Base-by-base conservation (phyloP, 2,113 vertebrate genomes). In the Rallus limicola region DNA sequence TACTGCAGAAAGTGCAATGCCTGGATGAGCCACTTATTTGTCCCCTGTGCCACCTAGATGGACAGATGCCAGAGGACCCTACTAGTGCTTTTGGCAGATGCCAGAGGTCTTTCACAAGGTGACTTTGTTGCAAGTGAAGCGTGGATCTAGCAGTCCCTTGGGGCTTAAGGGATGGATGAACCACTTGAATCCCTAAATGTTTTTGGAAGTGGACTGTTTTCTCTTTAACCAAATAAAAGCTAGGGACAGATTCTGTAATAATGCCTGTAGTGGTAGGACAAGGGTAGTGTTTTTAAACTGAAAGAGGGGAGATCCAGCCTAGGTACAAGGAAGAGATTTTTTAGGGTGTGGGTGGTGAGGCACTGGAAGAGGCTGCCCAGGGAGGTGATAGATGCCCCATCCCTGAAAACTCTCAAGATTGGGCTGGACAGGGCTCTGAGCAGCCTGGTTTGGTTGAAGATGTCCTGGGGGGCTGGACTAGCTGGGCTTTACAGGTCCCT, bases 341-440 rank as follows among this genome's bases (percentile, higher is more conserved):
- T 56, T 10, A 5, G 3, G 0, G 1, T 6, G 21, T 52, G 21
- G 21, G 8, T 46, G 67, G 17, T 8, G 4, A 52, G 6, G 2
- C 4, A 0, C 31, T 19, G 80, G n/a, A 13, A 8, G n/a, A 50
- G 24, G 60, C 4, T 82, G 38, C 20, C 31, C 62, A 8, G 52
- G 29, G 36, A 7, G 20, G 63, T 14, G 50, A 38, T 5, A 2
- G 59, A 34, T 56, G 62, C 18, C 58, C 56, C 71, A 62, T 31
- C 56, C 52, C 62, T 86, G 62, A 29, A 0, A 26, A 13, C 36
- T 36, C 1, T 21, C 48, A 4, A 48, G 46, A 29, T 5, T 59
- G 64, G n/a, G 31, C 0, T 55, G 46, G 65, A 14, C 0, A 3
- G 53, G 44, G 50, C 24, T 89, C 1, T 44, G 82, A 81, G 64